Evolutionary conservation across 2,888 invertebrate genomes (phyloP).

Genomic region (Drosophila nigricruria): DNA sequence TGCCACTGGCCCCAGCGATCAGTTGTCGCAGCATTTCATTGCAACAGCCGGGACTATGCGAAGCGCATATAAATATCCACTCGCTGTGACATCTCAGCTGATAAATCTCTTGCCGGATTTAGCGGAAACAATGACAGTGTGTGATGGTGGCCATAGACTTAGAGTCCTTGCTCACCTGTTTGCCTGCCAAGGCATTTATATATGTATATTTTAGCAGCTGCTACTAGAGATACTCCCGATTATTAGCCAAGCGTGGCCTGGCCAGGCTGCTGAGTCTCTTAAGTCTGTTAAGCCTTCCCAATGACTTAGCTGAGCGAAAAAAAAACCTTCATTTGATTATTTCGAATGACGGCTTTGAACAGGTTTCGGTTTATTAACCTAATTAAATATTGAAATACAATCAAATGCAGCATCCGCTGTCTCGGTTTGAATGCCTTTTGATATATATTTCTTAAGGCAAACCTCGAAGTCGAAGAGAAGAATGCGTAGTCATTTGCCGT

Average conservation of each 20-base stretch:
- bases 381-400: slow-evolving; percentile 2
- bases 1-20: slow-evolving; percentile 53
- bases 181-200: background rate
- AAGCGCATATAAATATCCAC: slow-evolving; percentile 78
- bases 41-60: slow-evolving; percentile 44
- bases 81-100: slow-evolving; percentile 80
- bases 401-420: background rate
- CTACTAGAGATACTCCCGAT: slow-evolving; percentile 59
- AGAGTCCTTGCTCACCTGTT: slow-evolving; percentile 32
- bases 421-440: too few species aligned
- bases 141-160: slow-evolving; percentile 31
- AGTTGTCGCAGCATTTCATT: slow-evolving; percentile 60
- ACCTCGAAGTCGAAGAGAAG: slow-evolving; percentile 52
- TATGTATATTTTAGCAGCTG: slow-evolving; percentile 46
- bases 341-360: slow-evolving; percentile 49
- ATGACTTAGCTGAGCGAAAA: slow-evolving; percentile 14
- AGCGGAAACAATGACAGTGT: slow-evolving; percentile 63
- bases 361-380: background rate
- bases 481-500: slow-evolving; percentile 49
- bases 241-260: slow-evolving; percentile 45
- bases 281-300: background rate
- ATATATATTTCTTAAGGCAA: background rate
- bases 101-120: slow-evolving; percentile 73
- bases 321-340: slow-evolving; percentile 49
- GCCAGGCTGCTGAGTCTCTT: background rate